These are phyloP conservation scores for Cavia porcellus DNA, from an alignment of 2,113 vertebrate species.

Conservation along the genomic window DNA sequence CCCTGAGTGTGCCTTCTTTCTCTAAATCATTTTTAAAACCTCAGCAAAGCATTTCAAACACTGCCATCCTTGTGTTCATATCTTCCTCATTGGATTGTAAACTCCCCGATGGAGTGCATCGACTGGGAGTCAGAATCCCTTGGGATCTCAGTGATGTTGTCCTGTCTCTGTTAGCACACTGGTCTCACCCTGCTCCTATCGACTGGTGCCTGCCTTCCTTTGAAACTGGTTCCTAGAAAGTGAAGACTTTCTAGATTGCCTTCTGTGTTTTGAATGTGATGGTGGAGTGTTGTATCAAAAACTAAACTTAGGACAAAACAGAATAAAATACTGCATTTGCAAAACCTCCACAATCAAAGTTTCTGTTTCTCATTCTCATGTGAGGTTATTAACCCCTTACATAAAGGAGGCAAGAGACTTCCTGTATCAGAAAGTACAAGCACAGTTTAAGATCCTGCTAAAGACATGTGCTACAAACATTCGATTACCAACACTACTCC, in stretches of 20 bases:
- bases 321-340: neutral
- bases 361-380: neutral
- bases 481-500: neutral
- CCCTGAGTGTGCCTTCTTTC: neutral
- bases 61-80: neutral
- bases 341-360: slow-evolving; percentile 2
- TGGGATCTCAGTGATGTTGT: no score
- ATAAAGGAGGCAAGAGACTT: neutral
- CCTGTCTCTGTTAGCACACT: neutral
- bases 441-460: neutral
- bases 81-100: neutral
- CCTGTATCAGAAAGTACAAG: neutral
- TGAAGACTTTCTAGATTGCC: neutral
- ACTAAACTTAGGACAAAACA: neutral
- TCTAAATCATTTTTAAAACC: neutral
- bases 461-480: neutral
- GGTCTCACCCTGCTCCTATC: neutral
- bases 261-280: neutral
- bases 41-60: neutral
- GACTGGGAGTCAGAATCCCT: neutral
- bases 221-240: neutral
- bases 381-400: neutral
- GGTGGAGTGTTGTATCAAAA: neutral
- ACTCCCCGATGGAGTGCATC: fast-evolving
- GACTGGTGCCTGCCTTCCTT: neutral